Evolutionary conservation across 2,888 invertebrate genomes (phyloP), one percentile per base, ranked within the genome.

Genomic region (Carabus problematicus): DNA sequence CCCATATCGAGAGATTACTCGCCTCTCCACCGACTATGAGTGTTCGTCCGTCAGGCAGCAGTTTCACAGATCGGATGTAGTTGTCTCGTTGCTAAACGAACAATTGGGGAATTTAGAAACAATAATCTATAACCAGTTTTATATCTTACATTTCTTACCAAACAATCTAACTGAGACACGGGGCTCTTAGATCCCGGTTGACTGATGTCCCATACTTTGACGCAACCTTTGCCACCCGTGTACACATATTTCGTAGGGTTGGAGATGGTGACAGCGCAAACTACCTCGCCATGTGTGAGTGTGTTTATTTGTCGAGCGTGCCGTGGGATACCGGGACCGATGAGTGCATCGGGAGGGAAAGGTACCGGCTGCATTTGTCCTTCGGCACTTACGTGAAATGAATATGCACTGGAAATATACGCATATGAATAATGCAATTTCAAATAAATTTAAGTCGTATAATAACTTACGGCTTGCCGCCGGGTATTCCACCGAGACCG

Each of bases 1-100:
- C 98, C 97, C 97, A 98, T 75, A 98, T 95, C 70, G 95, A 95
- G 73, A 98, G 87, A 78, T 95, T 96, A 74, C 93, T 93, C 54
- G 97, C 97, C 83, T 98, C 98, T 8, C 98, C 98, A 61, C 98
- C 98, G 64, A 98, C 98, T 74, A 98, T 93, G 70, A 98, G 84
- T 59, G 97, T 97, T 67, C 96, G 86, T 0, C 96, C 96, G 81
- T 98, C 98, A 0, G 95, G 95, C 70, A 98, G 85, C 40, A 98
- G 86, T 83, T 98, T 98, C 75, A 98, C 97, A 40, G 97, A 94
- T 72, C 95, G 85, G 77, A 98, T 97, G 85, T 98, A 98, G 84
- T 96, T 97, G 82, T 98, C 97, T 62, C 95, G 86, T 89, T 97
- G 96, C 90, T 92, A 82, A 12, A 52, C 1, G 19, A 6, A 52